Evolutionary conservation across 2,888 invertebrate species (phyloP).

Genomic region (Siphlonurus alternatus): DNA sequence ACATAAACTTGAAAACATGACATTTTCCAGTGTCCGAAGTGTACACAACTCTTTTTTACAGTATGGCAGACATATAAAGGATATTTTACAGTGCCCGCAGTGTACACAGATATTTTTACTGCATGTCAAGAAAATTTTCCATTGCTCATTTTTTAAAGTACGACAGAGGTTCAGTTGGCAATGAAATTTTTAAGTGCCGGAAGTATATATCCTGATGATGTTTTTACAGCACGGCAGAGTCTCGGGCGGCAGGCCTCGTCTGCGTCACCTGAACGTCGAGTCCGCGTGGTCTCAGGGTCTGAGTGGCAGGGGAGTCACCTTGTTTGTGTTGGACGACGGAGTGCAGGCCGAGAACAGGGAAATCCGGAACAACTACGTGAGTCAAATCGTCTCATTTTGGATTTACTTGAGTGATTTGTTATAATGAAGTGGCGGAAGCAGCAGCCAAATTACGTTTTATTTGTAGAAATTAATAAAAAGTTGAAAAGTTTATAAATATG

Average conservation of each 20-base stretch:
- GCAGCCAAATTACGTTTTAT: neutral
- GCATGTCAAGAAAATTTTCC: too few species aligned
- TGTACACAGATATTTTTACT: too few species aligned
- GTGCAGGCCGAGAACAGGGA: slow-evolving; percentile 15
- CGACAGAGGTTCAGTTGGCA: too few species aligned
- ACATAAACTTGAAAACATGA: too few species aligned
- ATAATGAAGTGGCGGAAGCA: neutral
- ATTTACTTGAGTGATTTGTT: neutral
- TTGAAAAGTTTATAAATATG: neutral
- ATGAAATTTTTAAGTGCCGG: too few species aligned
- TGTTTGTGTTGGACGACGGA: slow-evolving; percentile 26
- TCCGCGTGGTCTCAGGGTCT: slow-evolving; percentile 24
- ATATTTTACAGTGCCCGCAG: too few species aligned
- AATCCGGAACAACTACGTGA: slow-evolving; percentile 16
- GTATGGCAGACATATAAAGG: too few species aligned
- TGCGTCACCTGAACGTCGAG: slow-evolving; percentile 20
- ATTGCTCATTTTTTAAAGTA: too few species aligned
- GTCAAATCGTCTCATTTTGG: neutral
- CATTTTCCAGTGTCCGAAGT: too few species aligned
- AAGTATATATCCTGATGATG: too few species aligned
- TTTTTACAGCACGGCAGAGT: neutral
- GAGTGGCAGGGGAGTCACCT: slow-evolving; percentile 23
- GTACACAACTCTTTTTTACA: too few species aligned
- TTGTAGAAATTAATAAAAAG: neutral
- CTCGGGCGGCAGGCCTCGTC: neutral